Conservation (phyloP, 2,113 vertebrate species). For the Atlantisia rogersi region DNA sequence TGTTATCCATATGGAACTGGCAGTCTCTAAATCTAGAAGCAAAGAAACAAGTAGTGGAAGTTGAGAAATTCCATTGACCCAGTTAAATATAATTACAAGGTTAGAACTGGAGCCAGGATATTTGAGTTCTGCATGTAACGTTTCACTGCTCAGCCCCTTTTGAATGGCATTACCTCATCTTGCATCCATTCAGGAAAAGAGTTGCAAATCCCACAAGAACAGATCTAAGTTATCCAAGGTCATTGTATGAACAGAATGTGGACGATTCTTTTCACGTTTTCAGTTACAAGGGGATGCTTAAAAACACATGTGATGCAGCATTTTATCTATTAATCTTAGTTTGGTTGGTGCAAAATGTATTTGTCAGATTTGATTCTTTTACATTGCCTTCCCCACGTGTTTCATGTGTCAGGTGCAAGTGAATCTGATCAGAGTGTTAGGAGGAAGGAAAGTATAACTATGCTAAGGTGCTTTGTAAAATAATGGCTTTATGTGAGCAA, state of each 20-base stretch:
- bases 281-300: not conserved
- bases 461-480: conserved; percentile 39
- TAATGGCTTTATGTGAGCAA: conserved; percentile 37
- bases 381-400: not conserved
- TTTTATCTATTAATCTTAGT: not conserved
- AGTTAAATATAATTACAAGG: conserved; percentile 46
- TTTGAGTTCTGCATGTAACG: not conserved
- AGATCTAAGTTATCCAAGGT: conserved; percentile 50
- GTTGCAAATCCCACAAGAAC: conserved; percentile 41
- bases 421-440: not conserved
- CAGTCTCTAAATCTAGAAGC: not conserved
- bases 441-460: not conserved
- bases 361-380: not conserved
- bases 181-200: conserved; percentile 46
- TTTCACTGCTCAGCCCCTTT: conserved; percentile 29
- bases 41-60: conserved; percentile 11
- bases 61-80: conserved; percentile 37
- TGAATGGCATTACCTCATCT: conserved; percentile 58
- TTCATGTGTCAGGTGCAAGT: not conserved
- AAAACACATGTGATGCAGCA: not conserved
- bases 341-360: not conserved
- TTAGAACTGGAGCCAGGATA: not conserved
- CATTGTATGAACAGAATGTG: not conserved
- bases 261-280: not conserved
- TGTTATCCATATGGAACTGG: not conserved